phyloP scores from a whole-genome alignment of 2,797 vertebrate species.

The Pseudomugil gertrudae region DNA sequence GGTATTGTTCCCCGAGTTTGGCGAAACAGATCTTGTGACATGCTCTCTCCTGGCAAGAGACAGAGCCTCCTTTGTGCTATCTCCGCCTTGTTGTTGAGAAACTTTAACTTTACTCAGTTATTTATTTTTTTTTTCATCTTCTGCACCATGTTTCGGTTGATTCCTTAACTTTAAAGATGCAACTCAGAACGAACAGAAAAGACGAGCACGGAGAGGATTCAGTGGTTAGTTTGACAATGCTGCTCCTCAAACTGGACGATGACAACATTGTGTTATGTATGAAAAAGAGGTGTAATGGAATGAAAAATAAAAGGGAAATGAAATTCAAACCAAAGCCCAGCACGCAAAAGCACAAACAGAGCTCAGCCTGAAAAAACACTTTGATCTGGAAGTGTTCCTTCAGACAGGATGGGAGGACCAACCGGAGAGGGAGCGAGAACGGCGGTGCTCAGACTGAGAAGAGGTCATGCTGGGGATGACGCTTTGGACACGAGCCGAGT shows the following conservation, averaged over 20 bases:
- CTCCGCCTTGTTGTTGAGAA: constrained; percentile 66
- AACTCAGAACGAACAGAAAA: constrained; percentile 40
- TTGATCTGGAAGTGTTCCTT: constrained; percentile 33
- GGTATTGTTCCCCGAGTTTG: constrained; percentile 75
- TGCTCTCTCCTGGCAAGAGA: constrained; percentile 71
- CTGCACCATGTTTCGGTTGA: constrained; percentile 28
- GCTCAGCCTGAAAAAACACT: constrained; percentile 54
- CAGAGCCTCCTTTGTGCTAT: constrained; percentile 80
- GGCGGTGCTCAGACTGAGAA: constrained; percentile 74
- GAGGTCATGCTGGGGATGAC: constrained; percentile 72
- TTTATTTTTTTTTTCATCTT: constrained; percentile 11
- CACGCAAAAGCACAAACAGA: constrained; percentile 49
- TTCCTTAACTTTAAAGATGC: constrained; percentile 48
- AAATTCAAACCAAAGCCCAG: constrained; percentile 51
- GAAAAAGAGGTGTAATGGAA: constrained; percentile 36
- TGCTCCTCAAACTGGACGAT: constrained; percentile 47
- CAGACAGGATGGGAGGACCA: constrained; percentile 68
- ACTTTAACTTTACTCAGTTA: constrained; percentile 70
- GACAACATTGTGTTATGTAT: constrained; percentile 63
- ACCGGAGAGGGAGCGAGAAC: constrained; percentile 80
- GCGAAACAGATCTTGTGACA: constrained; percentile 82
- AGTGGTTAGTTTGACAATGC: constrained; percentile 44
- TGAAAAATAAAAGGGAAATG: constrained; percentile 24
- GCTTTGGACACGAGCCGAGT: constrained; percentile 78
- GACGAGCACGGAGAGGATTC: constrained; percentile 18